These are phyloP conservation scores for Oxyteleia sp. DNA, from an alignment of 2,888 invertebrate genomes.

Conservation along the genomic window DNA sequence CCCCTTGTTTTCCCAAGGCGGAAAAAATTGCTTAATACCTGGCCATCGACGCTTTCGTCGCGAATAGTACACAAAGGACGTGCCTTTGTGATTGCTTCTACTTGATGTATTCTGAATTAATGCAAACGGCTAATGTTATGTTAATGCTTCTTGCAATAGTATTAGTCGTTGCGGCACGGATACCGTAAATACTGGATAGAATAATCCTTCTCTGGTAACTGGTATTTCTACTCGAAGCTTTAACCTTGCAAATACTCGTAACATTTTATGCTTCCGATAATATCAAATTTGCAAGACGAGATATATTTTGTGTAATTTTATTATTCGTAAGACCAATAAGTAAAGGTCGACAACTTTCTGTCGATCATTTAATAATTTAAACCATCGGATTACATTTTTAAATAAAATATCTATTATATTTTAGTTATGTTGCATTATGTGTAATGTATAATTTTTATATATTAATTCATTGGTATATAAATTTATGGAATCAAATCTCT, in stretches of 20 bases:
- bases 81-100: conserved; percentile 59
- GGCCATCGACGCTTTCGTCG: conserved; percentile 49
- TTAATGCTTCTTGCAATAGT: conserved; percentile 78
- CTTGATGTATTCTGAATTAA: conserved; percentile 81
- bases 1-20: conserved; percentile 14
- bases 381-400: too few species aligned
- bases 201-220: conserved; percentile 77
- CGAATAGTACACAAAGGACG: conserved; percentile 33
- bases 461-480: too few species aligned
- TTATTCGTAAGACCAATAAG: too few species aligned
- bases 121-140: conserved; percentile 82
- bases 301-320: too few species aligned
- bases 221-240: conserved; percentile 64
- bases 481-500: too few species aligned
- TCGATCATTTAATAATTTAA: too few species aligned
- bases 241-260: conserved; percentile 36
- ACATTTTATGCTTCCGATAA: conserved; percentile 40
- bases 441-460: too few species aligned
- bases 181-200: conserved; percentile 77
- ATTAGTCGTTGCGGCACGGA: conserved; percentile 73
- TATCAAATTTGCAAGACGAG: too few species aligned
- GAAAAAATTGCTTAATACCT: conserved; percentile 52
- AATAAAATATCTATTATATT: too few species aligned
- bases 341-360: too few species aligned
- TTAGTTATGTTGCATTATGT: too few species aligned